A percentile compares a stretch with the other conserved stretches of the same genome.
Conservation (phyloP, 2,888 invertebrate genomes). For the Trimorus sp. region DNA sequence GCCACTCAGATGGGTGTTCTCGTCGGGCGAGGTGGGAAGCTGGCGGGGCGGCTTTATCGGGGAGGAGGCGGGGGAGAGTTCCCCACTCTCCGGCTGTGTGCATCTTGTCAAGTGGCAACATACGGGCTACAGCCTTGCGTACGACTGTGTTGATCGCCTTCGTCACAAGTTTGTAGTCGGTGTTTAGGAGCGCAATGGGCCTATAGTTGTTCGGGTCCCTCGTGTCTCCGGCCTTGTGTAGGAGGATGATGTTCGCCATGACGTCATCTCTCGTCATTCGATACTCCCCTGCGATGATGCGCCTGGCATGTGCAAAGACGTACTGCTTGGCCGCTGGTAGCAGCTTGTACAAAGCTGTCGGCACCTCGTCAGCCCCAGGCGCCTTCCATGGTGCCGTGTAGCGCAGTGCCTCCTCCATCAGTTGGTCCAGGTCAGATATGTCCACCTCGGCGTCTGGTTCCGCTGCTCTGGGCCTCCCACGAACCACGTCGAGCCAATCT, state of each 20-base stretch:
- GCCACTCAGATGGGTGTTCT: too few species aligned
- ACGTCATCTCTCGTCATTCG: not conserved
- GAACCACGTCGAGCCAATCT: not conserved
- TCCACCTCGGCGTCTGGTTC: not conserved
- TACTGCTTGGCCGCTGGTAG: not conserved
- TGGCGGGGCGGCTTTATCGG: too few species aligned
- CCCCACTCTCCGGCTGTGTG: too few species aligned
- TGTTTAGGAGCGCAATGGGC: constrained; percentile 16
- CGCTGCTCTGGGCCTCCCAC: not conserved
- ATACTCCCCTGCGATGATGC: not conserved
- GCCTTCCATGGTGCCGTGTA: not conserved
- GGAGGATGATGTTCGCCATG: not conserved
- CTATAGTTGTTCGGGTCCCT: constrained; percentile 4
- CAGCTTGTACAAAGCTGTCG: not conserved
- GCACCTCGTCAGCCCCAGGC: not conserved
- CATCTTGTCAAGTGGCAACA: too few species aligned
- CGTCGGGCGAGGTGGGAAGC: too few species aligned
- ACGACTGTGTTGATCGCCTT: constrained; percentile 10
- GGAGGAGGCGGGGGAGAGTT: too few species aligned
- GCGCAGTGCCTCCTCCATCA: not conserved
- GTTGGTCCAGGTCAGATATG: not conserved
- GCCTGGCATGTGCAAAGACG: not conserved
- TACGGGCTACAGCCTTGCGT: not conserved
- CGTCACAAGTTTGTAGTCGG: constrained; percentile 10
- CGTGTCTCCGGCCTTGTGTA: not conserved